Base-by-base conservation (phyloP, 2,797 vertebrate species). In the Alcedo quadribrachys region DNA sequence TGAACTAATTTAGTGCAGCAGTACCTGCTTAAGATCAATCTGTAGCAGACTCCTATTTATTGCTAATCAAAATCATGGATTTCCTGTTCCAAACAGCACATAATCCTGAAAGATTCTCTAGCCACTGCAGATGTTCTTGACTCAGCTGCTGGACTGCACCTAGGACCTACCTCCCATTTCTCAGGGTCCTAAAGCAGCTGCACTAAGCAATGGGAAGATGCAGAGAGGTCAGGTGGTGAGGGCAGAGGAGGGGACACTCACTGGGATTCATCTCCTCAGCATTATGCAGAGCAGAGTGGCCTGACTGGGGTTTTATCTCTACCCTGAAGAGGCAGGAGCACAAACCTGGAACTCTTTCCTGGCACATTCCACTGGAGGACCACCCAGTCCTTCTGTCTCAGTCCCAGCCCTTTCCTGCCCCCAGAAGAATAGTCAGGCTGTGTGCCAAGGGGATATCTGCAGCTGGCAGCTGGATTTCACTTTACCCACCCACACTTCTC, bases 11-110 rank as follows among this genome's bases (percentile, higher is more conserved):
- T 77, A 93, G 73, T 87, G 67, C 55, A 96, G 89, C 69, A 21
- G 79, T 87, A 90, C 84, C 93, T 96, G 90, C 53, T 96, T 90
- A 95, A 94, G 84, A 96, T 96, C 93, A 95, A 92, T 94, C 90
- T 33, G 58, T 69, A 89, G 81, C 86, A 89, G 87, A 92, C 90
- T 94, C 92, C 93, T 94, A 92, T 90, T 94, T 95, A 96, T 65
- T 91, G 79, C 90, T 93, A 96, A 96, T 96, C 94, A 94, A 92
- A 96, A 89, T 76, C 14, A 85, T 37, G 3, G 90, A 95, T 92
- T 96, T 96, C 96, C 95, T 94, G 88, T 71, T 94, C 62, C 81
- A 83, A 93, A 50, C 45, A 81, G 63, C 84, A 50, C 50, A 32
- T 75, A 84, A 92, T 27, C 51, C 63, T 93, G 92, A 94, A 89